Conservation (phyloP, 2,888 invertebrate genomes). For the Drosophila prostipennis region DNA sequence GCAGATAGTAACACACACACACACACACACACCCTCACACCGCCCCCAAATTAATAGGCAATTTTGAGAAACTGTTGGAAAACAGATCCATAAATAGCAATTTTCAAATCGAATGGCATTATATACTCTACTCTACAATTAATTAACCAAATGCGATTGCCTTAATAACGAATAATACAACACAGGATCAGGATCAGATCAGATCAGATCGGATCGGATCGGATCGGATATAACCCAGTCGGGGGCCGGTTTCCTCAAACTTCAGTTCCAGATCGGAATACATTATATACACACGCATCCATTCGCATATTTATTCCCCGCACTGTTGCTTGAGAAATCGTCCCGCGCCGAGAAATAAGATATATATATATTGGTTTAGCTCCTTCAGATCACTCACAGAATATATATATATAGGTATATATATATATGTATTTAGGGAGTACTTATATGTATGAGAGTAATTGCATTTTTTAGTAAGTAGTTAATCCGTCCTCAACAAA, state of each 20-base stretch:
- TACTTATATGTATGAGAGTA: conserved; percentile 26
- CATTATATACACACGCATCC: conserved; percentile 16
- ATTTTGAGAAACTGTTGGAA: conserved; percentile 5
- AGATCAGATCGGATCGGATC: conserved; percentile 7
- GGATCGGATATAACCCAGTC: conserved; percentile 12
- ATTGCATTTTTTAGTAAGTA: conserved; percentile 51
- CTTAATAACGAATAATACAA: conserved; percentile 40
- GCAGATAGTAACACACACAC: conserved; percentile 9
- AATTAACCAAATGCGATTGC: conserved; percentile 48
- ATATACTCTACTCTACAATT: conserved; percentile 43
- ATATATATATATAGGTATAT: not conserved
- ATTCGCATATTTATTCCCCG: conserved; percentile 9
- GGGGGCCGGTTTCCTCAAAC: conserved; percentile 38
- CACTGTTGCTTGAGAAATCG: conserved; percentile 41
- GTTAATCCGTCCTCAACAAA: conserved; percentile 48
- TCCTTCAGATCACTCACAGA: conserved; percentile 30
- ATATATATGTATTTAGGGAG: conserved; percentile 21
- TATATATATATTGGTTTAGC: conserved; percentile 27
- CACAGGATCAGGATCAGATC: not conserved
- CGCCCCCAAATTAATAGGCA: conserved; percentile 32
- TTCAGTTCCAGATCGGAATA: conserved; percentile 29
- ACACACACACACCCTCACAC: not conserved
- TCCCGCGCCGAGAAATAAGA: conserved; percentile 18
- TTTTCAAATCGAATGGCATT: conserved; percentile 43
- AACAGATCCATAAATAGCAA: conserved; percentile 29